These are phyloP conservation scores for Gambelia wislizenii DNA, from an alignment of 2,797 vertebrate genomes.

Conservation along the genomic window DNA sequence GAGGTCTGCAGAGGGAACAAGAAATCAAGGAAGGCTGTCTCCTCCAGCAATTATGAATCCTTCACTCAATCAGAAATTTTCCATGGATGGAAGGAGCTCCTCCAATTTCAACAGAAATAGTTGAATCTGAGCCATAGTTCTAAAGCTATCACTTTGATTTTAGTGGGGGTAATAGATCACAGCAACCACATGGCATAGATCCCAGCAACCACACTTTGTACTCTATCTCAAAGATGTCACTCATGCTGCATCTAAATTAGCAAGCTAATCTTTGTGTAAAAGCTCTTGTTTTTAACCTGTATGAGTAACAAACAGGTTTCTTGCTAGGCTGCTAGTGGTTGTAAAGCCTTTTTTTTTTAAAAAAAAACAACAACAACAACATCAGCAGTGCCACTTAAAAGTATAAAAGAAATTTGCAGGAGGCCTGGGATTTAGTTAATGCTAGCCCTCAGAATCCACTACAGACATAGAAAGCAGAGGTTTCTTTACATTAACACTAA, in stretches of 20 bases:
- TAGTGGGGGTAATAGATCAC: not conserved
- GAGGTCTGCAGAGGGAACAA: no score
- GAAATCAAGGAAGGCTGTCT: not conserved
- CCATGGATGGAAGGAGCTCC: not conserved
- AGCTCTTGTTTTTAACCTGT: constrained; percentile 16
- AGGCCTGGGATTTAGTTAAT: not conserved
- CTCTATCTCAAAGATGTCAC: constrained; percentile 24
- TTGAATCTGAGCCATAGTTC: not conserved
- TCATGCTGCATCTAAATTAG: constrained; percentile 26
- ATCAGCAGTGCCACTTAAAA: constrained; percentile 18
- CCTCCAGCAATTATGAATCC: not conserved
- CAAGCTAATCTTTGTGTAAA: not conserved
- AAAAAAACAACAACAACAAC: no score
- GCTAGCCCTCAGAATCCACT: not conserved
- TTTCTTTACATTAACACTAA: not conserved
- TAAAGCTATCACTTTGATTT: constrained; percentile 1
- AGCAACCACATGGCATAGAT: constrained; percentile 19
- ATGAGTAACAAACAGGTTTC: not conserved
- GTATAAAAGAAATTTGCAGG: constrained; percentile 1
- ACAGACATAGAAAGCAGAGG: constrained; percentile 1
- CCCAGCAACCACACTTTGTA: constrained; percentile 29
- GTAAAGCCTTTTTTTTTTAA: constrained; percentile 42
- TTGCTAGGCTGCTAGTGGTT: not conserved
- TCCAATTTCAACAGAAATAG: not conserved
- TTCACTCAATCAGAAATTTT: not conserved